Base-by-base conservation (phyloP, 92 coral and sea anemone genomes). In the Pocillopora grandis region DNA sequence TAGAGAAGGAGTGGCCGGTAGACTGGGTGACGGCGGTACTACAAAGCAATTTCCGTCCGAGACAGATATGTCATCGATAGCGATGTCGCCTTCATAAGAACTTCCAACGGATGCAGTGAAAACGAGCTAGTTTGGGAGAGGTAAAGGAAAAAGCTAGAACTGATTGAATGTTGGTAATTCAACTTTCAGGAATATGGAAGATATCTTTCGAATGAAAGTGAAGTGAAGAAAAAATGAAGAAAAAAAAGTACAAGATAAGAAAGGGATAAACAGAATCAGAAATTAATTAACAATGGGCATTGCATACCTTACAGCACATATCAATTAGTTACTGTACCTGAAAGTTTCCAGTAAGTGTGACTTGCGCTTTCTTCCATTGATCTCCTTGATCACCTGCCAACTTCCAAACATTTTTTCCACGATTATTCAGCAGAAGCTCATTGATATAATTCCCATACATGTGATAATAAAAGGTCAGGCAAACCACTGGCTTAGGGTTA, bases 361-460 rank as follows among this genome's bases (percentile, higher is more conserved):
- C 66, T 17, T 85, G 78, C 1, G 75, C 78, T 35, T 68, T 66
- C 71, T 78, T 77, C 88, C 88, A 85, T 23, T 3, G 12, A 17
- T 68, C 12, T 4, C 88, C 88, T 78, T 85, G 88, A 49, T 59
- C 67, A 8, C 61, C 61, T 1, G 1, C 15, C 10, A 85, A 37
- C 70, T 11, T 21, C 23, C 36, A 66, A 14, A 85, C 52, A 16
- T 69, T 42, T n/a, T 69, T 69, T 31, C 55, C 75, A 33, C 35
- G 58, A 55, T 31, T 55, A 15, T 35, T 16, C 19, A 48, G 35
- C 1, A 65, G 15, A 18, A 85, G 78, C 10, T 73, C 69, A 18
- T 82, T 82, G 10, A 85, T 64, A 2, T 27, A 9, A 14, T 57
- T 65, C 55, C 88, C 88, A 42, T 58, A n/a, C 84, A 85, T 76